Base-by-base conservation (phyloP, 1,140 invertebrate species). In the Neotoxoptera formosana region DNA sequence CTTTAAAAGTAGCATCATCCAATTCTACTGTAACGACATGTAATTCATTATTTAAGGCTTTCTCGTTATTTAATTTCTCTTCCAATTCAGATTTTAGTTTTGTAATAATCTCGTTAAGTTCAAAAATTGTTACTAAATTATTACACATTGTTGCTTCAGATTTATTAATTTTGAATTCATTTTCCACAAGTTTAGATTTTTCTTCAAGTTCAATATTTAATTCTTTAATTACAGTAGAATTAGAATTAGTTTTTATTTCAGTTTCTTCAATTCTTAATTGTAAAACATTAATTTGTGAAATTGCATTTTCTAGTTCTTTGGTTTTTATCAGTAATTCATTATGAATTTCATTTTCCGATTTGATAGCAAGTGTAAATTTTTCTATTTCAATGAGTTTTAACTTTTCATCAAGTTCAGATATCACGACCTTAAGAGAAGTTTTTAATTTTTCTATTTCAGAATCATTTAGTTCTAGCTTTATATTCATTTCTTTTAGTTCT, bases 141-240 rank as follows among this genome's bases (percentile, higher is more conserved):
- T 51, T 89, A 34, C n/a, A 25, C 25, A 60, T 90, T 45, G 20
- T 8, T 47, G 9, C 25, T 23, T 45, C 9, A 3, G 36, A 60
- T 67, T 90, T 67, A 67, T 20, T 45, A n/a, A 60, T 90, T 90
- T 90, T 56, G 2, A 90, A 60, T 45, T 90, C 53, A 41, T 90
- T n/a, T n/a, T n/a, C 9, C 3, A 67, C 20, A 17, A 90, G 36
- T 67, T 67, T 67, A 67, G 8, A 67, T 20, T 90, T 90, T 67
- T 60, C 87, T 56, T 45, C 25, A 7, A 83, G 47, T 92, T 84
- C 76, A 45, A 11, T 41, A 51, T 56, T 93, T 56, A 84, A 3
- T 53, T 25, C 41, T 45, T 86, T 36, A 45, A 53, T 86, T 45
- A 51, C 2, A 93, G 1, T 93, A 83, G 48, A 4, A 53, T 93